Evolutionary conservation across 2,888 invertebrate genomes (phyloP).

Genomic region (Cabera pusaria): DNA sequence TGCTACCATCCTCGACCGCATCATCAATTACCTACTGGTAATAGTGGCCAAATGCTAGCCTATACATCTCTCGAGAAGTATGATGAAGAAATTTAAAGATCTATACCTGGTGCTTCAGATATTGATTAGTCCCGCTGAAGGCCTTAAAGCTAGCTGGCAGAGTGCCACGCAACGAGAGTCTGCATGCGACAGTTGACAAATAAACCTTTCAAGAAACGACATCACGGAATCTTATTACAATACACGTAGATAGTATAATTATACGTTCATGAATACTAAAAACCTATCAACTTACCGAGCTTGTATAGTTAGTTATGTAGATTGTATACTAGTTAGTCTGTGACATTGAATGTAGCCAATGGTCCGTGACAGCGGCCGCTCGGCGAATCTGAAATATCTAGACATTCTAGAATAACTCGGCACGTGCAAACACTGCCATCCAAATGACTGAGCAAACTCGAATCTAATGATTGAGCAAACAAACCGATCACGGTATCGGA

Average conservation of each 20-base stretch:
- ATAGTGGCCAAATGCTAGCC: too few species aligned
- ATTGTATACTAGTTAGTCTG: constrained; percentile 25
- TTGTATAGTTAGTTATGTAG: constrained; percentile 5
- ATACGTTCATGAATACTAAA: constrained; percentile 9
- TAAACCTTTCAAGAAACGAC: constrained; percentile 1
- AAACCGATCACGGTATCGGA: constrained; percentile 9
- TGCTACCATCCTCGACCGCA: too few species aligned
- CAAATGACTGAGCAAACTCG: constrained; percentile 10
- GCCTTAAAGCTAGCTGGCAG: constrained; percentile 24
- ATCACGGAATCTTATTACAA: too few species aligned
- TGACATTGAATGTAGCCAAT: constrained; percentile 63
- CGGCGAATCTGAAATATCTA: constrained; percentile 28
- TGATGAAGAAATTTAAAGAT: constrained; percentile 19
- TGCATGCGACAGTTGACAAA: constrained; percentile 27
- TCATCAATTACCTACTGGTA: too few species aligned
- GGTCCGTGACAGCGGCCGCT: constrained; percentile 50
- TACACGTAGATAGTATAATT: constrained; percentile 5
- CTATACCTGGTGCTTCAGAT: constrained; percentile 23
- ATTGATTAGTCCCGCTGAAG: constrained; percentile 28
- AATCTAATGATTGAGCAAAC: constrained; percentile 8
- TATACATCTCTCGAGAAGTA: too few species aligned
- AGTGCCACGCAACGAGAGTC: constrained; percentile 22
- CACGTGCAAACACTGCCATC: constrained; percentile 10
- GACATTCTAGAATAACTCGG: constrained; percentile 17
- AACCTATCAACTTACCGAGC: constrained; percentile 3